Percentiles rank a stretch among this genome's conserved stretches.
Conservation (phyloP, 2,113 vertebrate species). For the Odontesthes bonariensis region DNA sequence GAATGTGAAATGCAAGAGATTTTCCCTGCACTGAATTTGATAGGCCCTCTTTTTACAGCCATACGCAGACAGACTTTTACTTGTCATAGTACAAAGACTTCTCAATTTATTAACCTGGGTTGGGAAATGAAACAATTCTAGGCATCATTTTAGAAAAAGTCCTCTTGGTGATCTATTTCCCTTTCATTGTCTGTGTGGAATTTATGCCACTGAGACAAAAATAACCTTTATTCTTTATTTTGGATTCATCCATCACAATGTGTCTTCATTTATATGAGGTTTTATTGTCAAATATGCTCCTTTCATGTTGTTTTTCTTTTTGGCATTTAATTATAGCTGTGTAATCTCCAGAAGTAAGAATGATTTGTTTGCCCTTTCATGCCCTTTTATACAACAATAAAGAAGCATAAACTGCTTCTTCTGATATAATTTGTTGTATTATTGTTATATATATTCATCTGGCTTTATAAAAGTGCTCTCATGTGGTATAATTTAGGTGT, state of each 20-base stretch:
- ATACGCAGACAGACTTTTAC: background rate
- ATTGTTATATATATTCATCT: conserved; percentile 1
- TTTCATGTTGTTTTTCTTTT: conserved; percentile 6
- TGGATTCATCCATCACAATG: background rate
- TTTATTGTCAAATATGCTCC: conserved; percentile 14
- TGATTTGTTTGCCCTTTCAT: conserved; percentile 28
- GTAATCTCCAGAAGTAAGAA: conserved; percentile 1
- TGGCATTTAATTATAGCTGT: conserved; percentile 21
- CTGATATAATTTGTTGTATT: conserved; percentile 59
- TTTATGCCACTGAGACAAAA: background rate
- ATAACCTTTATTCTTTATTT: conserved; percentile 1
- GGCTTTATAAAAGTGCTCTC: no score
- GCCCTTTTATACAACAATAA: conserved; percentile 24
- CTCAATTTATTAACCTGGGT: background rate
- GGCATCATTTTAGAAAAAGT: background rate
- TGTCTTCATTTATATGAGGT: conserved; percentile 13
- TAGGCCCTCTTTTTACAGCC: background rate
- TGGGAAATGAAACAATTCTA: background rate
- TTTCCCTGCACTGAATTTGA: background rate
- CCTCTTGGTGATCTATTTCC: background rate
- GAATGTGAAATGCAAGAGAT: background rate
- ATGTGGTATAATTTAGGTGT: conserved; percentile 34
- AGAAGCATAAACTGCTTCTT: conserved; percentile 21
- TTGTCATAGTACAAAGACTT: background rate
- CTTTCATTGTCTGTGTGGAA: background rate